These are phyloP conservation scores for Drosophila lacertosa DNA, from an alignment of 1,140 invertebrate genomes.

Conservation along the genomic window DNA sequence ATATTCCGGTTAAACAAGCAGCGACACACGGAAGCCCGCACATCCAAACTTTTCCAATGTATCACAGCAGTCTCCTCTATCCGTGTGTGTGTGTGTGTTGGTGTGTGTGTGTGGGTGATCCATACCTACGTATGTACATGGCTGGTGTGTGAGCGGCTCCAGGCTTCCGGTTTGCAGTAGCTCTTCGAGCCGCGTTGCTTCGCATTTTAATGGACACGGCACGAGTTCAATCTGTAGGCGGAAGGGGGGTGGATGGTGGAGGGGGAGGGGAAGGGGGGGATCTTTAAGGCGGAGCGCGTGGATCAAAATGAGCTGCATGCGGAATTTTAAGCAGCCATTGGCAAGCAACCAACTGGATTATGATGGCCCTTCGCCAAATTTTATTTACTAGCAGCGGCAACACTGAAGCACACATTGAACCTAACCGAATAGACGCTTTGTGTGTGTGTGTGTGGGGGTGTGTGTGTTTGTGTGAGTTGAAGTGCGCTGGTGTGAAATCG, in stretches of 20 bases:
- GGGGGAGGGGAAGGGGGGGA: neutral
- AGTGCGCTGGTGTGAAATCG: slow-evolving; percentile 32
- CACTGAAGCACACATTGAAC: neutral
- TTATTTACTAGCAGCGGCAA: slow-evolving; percentile 28
- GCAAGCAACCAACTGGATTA: slow-evolving; percentile 41
- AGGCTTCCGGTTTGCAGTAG: slow-evolving; percentile 25
- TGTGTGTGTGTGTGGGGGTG: slow-evolving; percentile 2
- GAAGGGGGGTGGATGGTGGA: too few relatives aligned
- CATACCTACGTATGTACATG: neutral
- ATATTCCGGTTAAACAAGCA: slow-evolving; percentile 32
- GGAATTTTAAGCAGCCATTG: slow-evolving; percentile 48
- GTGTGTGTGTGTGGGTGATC: neutral
- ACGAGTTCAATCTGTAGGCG: slow-evolving; percentile 1
- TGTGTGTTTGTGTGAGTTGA: slow-evolving; percentile 2
- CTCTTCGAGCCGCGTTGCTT: slow-evolving; percentile 19
- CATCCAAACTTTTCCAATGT: slow-evolving; percentile 24
- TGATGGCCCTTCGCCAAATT: slow-evolving; percentile 44
- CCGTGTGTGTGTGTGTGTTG: slow-evolving; percentile 8
- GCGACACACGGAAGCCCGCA: slow-evolving; percentile 1
- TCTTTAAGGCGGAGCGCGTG: slow-evolving; percentile 28
- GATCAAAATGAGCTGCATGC: slow-evolving; percentile 40
- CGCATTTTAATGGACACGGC: slow-evolving; percentile 43
- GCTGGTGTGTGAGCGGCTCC: slow-evolving; percentile 3
- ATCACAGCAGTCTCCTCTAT: slow-evolving; percentile 1
- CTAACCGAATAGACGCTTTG: neutral